A percentile compares a stretch with the other conserved stretches of the same genome.
Evolutionary conservation across 2,797 vertebrate genomes (phyloP).

Genomic region (Spondyliosoma cantharus): DNA sequence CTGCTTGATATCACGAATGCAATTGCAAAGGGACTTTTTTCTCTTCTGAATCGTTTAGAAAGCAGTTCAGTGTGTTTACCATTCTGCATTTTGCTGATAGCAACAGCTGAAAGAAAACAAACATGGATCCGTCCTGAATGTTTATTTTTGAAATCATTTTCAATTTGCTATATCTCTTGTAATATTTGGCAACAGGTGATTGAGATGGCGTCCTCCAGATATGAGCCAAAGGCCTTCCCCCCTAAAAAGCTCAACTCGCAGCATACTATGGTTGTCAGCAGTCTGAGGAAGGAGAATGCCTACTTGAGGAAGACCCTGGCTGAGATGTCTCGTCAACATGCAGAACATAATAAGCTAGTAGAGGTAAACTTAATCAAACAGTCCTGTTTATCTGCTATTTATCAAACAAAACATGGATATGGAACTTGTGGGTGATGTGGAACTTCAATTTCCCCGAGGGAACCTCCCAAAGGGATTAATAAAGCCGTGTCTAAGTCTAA

Average conservation of each 20-base stretch:
- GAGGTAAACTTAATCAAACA: conserved; percentile 80
- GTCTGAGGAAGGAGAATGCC: conserved; percentile 76
- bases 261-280: conserved; percentile 65
- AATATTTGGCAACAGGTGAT: conserved; percentile 6
- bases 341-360: conserved; percentile 78
- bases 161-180: too few relatives aligned
- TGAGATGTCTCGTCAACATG: conserved; percentile 72
- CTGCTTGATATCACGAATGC: background rate
- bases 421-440: too few relatives aligned
- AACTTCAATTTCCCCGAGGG: too few relatives aligned
- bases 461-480: too few relatives aligned
- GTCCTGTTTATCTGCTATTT: background rate
- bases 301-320: conserved; percentile 73
- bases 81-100: background rate
- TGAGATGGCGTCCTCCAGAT: conserved; percentile 57
- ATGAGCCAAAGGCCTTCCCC: conserved; percentile 7
- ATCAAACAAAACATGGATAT: too few relatives aligned
- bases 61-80: background rate
- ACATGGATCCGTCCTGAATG: background rate
- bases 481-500: too few relatives aligned
- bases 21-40: background rate
- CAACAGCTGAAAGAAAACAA: background rate
- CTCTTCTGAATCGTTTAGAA: background rate
- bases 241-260: conserved; percentile 41
- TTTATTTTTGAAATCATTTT: conserved; percentile 36